These are phyloP conservation scores for Acropternis orthonyx DNA, from an alignment of 2,797 vertebrate genomes.

Conservation along the genomic window DNA sequence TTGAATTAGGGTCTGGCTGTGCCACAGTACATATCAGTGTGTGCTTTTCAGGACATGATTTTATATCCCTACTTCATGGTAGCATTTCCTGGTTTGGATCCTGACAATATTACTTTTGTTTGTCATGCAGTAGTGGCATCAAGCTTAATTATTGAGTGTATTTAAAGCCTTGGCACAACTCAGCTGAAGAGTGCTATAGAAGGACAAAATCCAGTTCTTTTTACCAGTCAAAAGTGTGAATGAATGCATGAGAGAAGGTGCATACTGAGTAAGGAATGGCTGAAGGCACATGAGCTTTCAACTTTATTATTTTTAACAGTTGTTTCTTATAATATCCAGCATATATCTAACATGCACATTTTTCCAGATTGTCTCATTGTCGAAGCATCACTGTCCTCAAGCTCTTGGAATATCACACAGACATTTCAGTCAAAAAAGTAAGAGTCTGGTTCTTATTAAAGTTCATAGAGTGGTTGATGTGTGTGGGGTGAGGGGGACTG, in stretches of 20 bases:
- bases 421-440: constrained; percentile 76
- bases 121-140: background rate
- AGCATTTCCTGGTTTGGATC: background rate
- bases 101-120: background rate
- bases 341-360: constrained; percentile 38
- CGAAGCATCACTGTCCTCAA: constrained; percentile 64
- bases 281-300: background rate
- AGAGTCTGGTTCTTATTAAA: constrained; percentile 48
- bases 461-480: background rate
- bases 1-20: background rate
- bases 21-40: background rate
- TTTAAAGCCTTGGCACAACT: background rate
- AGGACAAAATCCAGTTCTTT: background rate
- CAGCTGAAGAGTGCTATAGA: background rate
- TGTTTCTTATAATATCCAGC: background rate
- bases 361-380: constrained; percentile 71
- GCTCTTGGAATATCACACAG: constrained; percentile 72
- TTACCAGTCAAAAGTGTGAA: background rate
- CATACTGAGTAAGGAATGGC: background rate
- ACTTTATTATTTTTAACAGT: background rate
- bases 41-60: background rate
- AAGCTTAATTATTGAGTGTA: background rate
- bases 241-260: background rate
- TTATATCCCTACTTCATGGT: background rate
- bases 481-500: background rate